Percentiles rank a stretch among this genome's conserved stretches.
phyloP scores from a whole-genome alignment of 2,113 vertebrate genomes.

The Andinoacara biseriatus region DNA sequence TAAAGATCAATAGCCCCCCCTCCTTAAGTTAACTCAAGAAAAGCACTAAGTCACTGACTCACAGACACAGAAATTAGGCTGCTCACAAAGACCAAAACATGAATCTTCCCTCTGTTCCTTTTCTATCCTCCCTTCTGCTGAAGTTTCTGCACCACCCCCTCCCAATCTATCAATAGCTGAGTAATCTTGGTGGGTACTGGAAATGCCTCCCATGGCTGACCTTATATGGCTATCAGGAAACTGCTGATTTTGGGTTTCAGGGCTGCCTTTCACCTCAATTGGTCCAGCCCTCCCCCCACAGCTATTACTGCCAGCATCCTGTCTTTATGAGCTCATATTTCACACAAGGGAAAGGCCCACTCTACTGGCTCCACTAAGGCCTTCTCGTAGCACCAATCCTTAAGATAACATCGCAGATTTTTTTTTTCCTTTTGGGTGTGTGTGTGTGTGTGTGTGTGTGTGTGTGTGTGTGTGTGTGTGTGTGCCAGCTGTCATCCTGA shows the following conservation, averaged over 20 bases:
- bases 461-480: too few relatives aligned
- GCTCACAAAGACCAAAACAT: not conserved
- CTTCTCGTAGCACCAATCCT: constrained; percentile 16
- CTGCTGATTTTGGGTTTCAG: constrained; percentile 66
- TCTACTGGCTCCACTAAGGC: constrained; percentile 19
- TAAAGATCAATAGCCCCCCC: not conserved
- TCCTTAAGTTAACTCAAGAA: not conserved
- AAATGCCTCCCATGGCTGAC: constrained; percentile 57
- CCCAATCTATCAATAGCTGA: constrained; percentile 13
- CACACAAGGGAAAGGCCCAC: constrained; percentile 35
- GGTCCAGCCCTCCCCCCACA: constrained; percentile 1
- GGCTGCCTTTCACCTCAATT: constrained; percentile 29
- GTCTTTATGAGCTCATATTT: constrained; percentile 70
- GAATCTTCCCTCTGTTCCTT: not conserved
- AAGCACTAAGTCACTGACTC: not conserved
- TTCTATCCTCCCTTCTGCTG: not conserved
- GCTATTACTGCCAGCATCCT: constrained; percentile 53
- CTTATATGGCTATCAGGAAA: constrained; percentile 67
- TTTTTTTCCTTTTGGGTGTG: not conserved
- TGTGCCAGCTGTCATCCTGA: not conserved
- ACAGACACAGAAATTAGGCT: not conserved
- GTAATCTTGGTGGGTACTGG: constrained; percentile 56
- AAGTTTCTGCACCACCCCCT: not conserved
- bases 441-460: too few relatives aligned
- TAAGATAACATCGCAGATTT: constrained; percentile 20